Conservation (phyloP, 2,797 vertebrate species). For the Eulemur coronatus region DNA sequence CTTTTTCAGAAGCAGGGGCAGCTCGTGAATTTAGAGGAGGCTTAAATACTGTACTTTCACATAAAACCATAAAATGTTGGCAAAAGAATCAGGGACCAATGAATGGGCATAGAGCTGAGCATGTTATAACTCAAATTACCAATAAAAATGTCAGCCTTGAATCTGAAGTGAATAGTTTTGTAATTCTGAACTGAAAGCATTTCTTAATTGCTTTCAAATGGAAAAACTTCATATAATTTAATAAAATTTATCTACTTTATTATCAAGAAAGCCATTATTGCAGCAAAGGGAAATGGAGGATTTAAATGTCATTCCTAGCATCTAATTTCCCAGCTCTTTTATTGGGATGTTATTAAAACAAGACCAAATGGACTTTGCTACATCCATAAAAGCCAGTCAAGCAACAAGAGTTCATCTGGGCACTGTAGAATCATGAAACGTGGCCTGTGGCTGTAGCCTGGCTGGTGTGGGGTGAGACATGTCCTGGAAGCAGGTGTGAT, state of each 20-base stretch:
- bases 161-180: slow-evolving; percentile 85
- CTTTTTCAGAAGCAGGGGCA: slow-evolving; percentile 86
- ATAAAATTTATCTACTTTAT: slow-evolving; percentile 85
- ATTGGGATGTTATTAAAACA: slow-evolving; percentile 85
- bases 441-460: slow-evolving; percentile 76
- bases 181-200: slow-evolving; percentile 85
- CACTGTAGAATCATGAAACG: slow-evolving; percentile 81
- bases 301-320: slow-evolving; percentile 85
- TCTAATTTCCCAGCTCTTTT: slow-evolving; percentile 87
- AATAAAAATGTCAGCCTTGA: slow-evolving; percentile 88
- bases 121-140: slow-evolving; percentile 88
- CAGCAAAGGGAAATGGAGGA: slow-evolving; percentile 85
- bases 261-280: slow-evolving; percentile 86
- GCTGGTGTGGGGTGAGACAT: slow-evolving; percentile 79
- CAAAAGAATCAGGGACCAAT: slow-evolving; percentile 84
- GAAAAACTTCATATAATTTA: slow-evolving; percentile 85
- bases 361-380: slow-evolving; percentile 84
- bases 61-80: slow-evolving; percentile 86
- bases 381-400: slow-evolving; percentile 85
- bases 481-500: slow-evolving; percentile 85
- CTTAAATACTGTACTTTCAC: slow-evolving; percentile 88
- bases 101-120: slow-evolving; percentile 84
- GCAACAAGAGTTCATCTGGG: slow-evolving; percentile 85
- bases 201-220: slow-evolving; percentile 87
- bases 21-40: slow-evolving; percentile 84